A percentile compares a stretch with the other conserved stretches of the same genome.
Evolutionary conservation across 2,113 vertebrate genomes (phyloP).

Genomic region (Heterotilapia buettikoferi): DNA sequence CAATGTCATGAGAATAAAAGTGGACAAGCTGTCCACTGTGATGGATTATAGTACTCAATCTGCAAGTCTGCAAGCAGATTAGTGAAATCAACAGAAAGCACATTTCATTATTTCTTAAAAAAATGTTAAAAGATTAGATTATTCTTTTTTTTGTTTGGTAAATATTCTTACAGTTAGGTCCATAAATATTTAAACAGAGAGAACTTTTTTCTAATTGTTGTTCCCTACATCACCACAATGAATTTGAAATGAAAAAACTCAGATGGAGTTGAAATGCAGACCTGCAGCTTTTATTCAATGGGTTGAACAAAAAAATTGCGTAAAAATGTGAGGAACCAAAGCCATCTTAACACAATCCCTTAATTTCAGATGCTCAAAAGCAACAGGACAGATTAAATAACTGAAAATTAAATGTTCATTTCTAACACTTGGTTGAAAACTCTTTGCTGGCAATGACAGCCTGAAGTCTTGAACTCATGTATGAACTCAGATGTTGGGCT

Average conservation of each 20-base stretch:
- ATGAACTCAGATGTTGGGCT: background rate
- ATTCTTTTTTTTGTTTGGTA: background rate
- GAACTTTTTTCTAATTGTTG: background rate
- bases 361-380: fast-evolving
- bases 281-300: fast-evolving
- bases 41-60: background rate
- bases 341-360: background rate
- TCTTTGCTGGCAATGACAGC: background rate
- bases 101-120: background rate
- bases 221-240: background rate
- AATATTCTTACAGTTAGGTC: background rate
- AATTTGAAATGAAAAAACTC: background rate
- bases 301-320: fast-evolving
- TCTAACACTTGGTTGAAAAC: fast-evolving
- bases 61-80: background rate
- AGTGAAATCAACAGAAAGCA: background rate
- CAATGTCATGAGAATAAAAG: background rate
- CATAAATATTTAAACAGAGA: background rate
- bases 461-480: fast-evolving
- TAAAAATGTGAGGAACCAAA: background rate
- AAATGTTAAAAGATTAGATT: background rate
- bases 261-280: background rate
- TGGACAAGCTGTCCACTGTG: background rate
- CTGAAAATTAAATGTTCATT: background rate
- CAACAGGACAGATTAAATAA: background rate